Evolutionary conservation across 2,888 invertebrate genomes (phyloP), one percentile per base, ranked within the genome.

Genomic region (Drymonia ruficornis): DNA sequence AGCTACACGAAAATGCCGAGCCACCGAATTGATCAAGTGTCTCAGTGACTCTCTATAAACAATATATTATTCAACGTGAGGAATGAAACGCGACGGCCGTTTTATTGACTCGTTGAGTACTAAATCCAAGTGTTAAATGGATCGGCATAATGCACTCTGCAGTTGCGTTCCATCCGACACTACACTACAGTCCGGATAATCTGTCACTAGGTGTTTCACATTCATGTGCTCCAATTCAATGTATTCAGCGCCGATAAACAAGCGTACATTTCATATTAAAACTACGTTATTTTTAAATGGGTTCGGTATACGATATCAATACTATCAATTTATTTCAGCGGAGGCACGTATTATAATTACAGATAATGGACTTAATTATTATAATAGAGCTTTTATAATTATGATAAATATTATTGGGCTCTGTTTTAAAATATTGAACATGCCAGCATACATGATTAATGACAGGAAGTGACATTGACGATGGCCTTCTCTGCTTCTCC

Each of bases 121-220:
- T 71, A 68, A 71, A 74, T 72, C 63, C 63, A 56, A 68, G 67
- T 67, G 65, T 71, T 71, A 72, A 78, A 74, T 70, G 70, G 74
- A 70, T 74, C 55, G 69, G 65, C 56, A 65, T 67, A 64, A 73
- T 69, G 59, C 61, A 67, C 60, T 67, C 70, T 69, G 56, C 54
- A 50, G 48, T 59, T 68, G 57, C 53, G 19, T 47, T 56, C n/a
- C n/a, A n/a, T n/a, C 54, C 38, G 31, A 49, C 55, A 53, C 50
- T 53, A 52, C 56, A 55, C 54, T 28, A 2, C 23, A 23, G 54
- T 59, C 44, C 49, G 51, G 52, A 54, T 60, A 57, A 71, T 65
- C 60, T 50, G 53, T 49, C 52, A 50, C 59, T 49, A 18, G 53
- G 62, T 62, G 11, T 28, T n/a, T 13, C 11, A n/a, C 9, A 13